Evolutionary conservation across 2,797 vertebrate species (phyloP), one percentile per base, ranked within the genome.

Genomic region (Antennarius maculatus): DNA sequence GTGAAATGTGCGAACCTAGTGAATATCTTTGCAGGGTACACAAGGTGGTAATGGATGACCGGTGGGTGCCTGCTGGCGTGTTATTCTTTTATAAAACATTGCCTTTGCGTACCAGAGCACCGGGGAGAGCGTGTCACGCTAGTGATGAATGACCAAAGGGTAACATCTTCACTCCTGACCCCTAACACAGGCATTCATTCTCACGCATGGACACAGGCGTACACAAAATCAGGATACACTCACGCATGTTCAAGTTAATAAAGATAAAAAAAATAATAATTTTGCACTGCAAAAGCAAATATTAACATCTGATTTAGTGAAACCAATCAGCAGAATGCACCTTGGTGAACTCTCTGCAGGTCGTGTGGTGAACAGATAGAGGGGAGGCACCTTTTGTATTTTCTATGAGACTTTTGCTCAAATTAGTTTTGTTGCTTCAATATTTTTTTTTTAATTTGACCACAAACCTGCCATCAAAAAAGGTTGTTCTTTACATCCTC

Each of bases 81-180:
- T 94, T 94, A 93, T 94, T 94, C 92, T 94, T 92, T 93, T 93
- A 93, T 94, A 94, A 94, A 94, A 94, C 92, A 94, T 94, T 91
- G 93, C 92, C 90, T 93, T 86, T 83, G 89, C 91, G 88, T 89
- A 88, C 71, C 81, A 67, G 84, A 88, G 92, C 83, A 69, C 88
- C 76, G 77, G 89, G 89, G 90, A 89, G 92, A 92, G 83, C 75
- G 82, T 93, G 92, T 93, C 92, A 92, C 60, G 74, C 67, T 71
- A 69, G 84, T 94, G 94, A 94, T 94, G 82, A 94, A 94, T 93
- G 93, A 89, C 89, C 90, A 83, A 76, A 77, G 85, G 85, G 84
- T 92, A 92, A 94, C 92, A 88, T 94, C 93, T 94, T 94, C 92
- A 93, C 94, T 93, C 85, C 91, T 93, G 91, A 92, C 92, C 93